Base-by-base conservation (phyloP, 1,140 invertebrate genomes). In the Drosophila albomicans region DNA sequence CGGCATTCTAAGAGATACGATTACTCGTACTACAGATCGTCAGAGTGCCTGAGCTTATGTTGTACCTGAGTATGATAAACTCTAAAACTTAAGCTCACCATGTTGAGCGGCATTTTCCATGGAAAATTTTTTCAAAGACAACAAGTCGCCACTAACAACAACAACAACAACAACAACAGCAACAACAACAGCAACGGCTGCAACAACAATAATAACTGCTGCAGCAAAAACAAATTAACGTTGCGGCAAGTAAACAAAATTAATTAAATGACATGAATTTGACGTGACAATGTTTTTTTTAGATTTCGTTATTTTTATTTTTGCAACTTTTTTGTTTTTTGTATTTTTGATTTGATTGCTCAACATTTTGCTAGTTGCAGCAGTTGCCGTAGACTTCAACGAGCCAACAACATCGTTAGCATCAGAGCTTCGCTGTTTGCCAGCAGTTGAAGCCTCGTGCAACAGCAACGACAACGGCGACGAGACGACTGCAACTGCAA, bases 261-360 rank as follows among this genome's bases (percentile, higher is more conserved):
- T 91, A 91, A 91, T 91, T 91, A 91, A 91, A 91, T 89, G 85
- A 91, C 88, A 91, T 84, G 88, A 85, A 89, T 91, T 91, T 91
- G 89, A 89, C 89, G 88, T 91, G 89, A 91, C 88, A 91, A 91
- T 89, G 84, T 89, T 89, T 85, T 90, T 57, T 54, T 16, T 45
- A 48, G 16, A 56, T 48, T 65, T 35, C 20, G 15, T 63, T 63
- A 16, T 28, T 32, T 58, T 48, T 56, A 20, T 61, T 61, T 69
- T 61, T 57, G 62, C 20, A 45, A 25, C n/a, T 61, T 65, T 51
- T 51, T 58, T 41, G 15, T 48, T 57, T 16, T 30, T 66, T 71
- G 66, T 56, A 68, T 86, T 86, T 82, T 79, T 79, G 81, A 74
- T 88, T 88, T 78, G 82, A 86, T 86, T 86, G 82, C 82, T 86